Evolutionary conservation across 2,888 invertebrate genomes (phyloP), one percentile per base, ranked within the genome.

Genomic region (Molorchus minor): DNA sequence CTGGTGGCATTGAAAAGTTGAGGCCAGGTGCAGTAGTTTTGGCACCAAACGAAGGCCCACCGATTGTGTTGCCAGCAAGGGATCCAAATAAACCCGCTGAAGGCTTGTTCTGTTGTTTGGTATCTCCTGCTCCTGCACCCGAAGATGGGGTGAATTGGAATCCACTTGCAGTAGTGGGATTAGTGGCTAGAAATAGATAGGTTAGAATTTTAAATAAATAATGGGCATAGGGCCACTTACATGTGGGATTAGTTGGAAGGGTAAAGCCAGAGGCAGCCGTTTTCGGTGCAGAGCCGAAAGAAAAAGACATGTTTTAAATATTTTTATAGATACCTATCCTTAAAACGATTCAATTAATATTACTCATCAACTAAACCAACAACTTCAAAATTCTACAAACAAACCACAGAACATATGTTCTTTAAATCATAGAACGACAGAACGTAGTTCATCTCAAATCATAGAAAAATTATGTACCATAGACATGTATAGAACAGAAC

Each of bases 1-100:
- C 77, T 3, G 77, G 71, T 0, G 82, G 74, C 0, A 80, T 80
- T 81, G 74, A 8, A 73, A 79, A 55, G 36, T 53, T 45, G 59
- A 67, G 58, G 21, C 59, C 49, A 44, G 67, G 29, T 8, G 61
- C 43, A 15, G 63, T 46, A 25, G 65, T 54, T 2, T 73, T 61
- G 3, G 71, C 67, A 29, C 41, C 41, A 41, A 7, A 41, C 25
- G 35, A 35, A 5, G 8, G 8, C 25, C 25, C 25, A 25, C 5
- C 5, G 25, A 8, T 25, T 5, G 5, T 25, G 29, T 41, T 19
- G 52, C 19, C 10, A 55, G 38, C 3, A 56, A 2, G 12, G 51
- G 17, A n/a, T n/a, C n/a, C n/a, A 36, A 64, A 62, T 36, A 58
- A 45, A n/a, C 55, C 53, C 30, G 60, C 41, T 36, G 56, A 15